phyloP scores from a whole-genome alignment of 2,888 invertebrate species.

The Urechis unicinctus region DNA sequence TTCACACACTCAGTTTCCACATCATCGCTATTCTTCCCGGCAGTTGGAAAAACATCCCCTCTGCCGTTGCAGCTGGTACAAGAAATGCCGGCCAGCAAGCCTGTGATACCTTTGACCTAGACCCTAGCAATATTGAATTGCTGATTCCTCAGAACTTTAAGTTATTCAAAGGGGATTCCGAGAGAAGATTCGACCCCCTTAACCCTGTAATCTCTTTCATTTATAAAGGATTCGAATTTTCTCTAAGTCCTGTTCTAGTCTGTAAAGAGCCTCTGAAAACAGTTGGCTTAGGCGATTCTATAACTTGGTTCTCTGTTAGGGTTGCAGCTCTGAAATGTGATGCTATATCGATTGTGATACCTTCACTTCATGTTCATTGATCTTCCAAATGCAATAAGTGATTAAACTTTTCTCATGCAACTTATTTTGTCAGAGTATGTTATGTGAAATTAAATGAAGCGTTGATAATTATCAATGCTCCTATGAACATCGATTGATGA shows the following conservation, averaged over 20 bases:
- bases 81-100: conserved; percentile 50
- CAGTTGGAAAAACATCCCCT: conserved; percentile 49
- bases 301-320: too few species aligned
- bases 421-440: too few species aligned
- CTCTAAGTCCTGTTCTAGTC: conserved; percentile 53
- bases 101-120: conserved; percentile 34
- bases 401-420: too few species aligned
- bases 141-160: conserved; percentile 44
- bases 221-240: conserved; percentile 46
- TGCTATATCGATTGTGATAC: too few species aligned
- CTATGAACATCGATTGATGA: too few species aligned
- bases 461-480: too few species aligned
- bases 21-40: conserved; percentile 44
- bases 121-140: conserved; percentile 45
- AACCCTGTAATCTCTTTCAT: conserved; percentile 49
- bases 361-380: too few species aligned
- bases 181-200: conserved; percentile 29
- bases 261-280: conserved; percentile 52
- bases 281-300: conserved; percentile 54
- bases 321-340: too few species aligned
- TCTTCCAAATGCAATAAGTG: too few species aligned
- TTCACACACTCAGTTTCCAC: conserved; percentile 53
- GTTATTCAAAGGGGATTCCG: conserved; percentile 30
- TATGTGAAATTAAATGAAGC: too few species aligned
- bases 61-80: conserved; percentile 52